Conservation (phyloP, 2,888 invertebrate species). For the Melolontha melolontha region DNA sequence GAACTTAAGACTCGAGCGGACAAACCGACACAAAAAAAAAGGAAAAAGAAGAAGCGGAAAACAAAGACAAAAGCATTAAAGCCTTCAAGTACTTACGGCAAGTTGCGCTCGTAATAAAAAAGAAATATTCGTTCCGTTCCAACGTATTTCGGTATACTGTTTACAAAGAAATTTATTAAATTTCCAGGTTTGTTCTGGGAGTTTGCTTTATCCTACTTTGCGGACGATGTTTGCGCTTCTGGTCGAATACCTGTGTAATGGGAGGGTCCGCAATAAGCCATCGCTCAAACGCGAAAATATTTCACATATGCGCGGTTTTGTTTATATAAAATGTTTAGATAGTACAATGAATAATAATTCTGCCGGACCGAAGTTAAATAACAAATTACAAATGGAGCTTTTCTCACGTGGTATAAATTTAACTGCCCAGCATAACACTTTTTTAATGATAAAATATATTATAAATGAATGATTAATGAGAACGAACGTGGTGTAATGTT, state of each 20-base stretch:
- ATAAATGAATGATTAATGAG: too few relatives aligned
- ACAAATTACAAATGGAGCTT: slow-evolving; percentile 18
- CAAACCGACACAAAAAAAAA: slow-evolving; percentile 9
- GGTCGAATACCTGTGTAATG: slow-evolving; percentile 44
- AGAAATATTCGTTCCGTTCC: slow-evolving; percentile 45
- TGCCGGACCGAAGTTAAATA: slow-evolving; percentile 10
- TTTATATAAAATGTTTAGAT: slow-evolving; percentile 32
- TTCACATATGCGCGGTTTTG: slow-evolving; percentile 22
- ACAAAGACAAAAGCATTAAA: slow-evolving; percentile 36
- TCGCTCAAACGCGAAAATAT: slow-evolving; percentile 25
- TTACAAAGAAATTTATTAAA: slow-evolving; percentile 55
- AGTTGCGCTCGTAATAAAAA: slow-evolving; percentile 44
- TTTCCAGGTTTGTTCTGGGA: slow-evolving; percentile 52
- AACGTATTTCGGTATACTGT: slow-evolving; percentile 51
- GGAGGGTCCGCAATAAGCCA: slow-evolving; percentile 5
- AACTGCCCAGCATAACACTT: too few relatives aligned
- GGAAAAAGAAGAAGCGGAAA: neutral
- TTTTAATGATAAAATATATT: too few relatives aligned
- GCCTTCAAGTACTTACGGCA: slow-evolving; percentile 33
- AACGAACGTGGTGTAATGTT: too few relatives aligned
- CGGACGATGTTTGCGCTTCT: slow-evolving; percentile 51
- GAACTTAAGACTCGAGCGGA: slow-evolving; percentile 16
- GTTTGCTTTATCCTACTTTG: slow-evolving; percentile 52
- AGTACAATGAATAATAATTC: slow-evolving; percentile 36
- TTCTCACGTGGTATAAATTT: neutral